Percentiles rank a stretch among this genome's conserved stretches.
phyloP scores from a whole-genome alignment of 2,888 invertebrate genomes.

The Choreutis nemorana region DNA sequence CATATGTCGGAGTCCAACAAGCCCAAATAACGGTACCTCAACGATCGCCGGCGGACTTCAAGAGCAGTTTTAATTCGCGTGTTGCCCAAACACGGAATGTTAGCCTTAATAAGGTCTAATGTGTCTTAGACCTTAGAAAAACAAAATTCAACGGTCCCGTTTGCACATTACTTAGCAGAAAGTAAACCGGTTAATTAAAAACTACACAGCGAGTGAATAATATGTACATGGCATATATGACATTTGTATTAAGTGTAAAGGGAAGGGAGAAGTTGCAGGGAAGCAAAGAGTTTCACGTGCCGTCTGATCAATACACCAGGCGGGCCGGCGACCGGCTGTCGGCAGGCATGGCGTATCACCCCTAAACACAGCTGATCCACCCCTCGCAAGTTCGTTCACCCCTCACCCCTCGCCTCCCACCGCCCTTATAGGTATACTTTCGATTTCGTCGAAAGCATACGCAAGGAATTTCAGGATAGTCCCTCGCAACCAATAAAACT shows the following conservation, averaged over 20 bases:
- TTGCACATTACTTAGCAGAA: background rate
- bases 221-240: conserved; percentile 5
- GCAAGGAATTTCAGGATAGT: conserved; percentile 15
- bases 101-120: conserved; percentile 15
- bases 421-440: conserved; percentile 36
- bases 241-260: conserved; percentile 10
- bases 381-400: conserved; percentile 46
- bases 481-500: too few relatives aligned
- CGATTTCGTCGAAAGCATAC: conserved; percentile 25
- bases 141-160: background rate
- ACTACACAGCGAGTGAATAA: conserved; percentile 4
- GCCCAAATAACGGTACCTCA: conserved; percentile 35
- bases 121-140: conserved; percentile 7
- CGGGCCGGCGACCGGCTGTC: conserved; percentile 61
- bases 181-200: too few relatives aligned
- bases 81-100: conserved; percentile 12
- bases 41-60: conserved; percentile 23
- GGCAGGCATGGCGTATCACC: conserved; percentile 50
- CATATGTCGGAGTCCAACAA: too few relatives aligned
- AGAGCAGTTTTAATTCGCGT: conserved; percentile 10
- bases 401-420: conserved; percentile 28
- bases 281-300: conserved; percentile 44
- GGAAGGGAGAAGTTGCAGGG: conserved; percentile 22
- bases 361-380: conserved; percentile 60
- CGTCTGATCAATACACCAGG: conserved; percentile 57